phyloP scores from a whole-genome alignment of 2,113 vertebrate species.

The Uropsilus gracilis region DNA sequence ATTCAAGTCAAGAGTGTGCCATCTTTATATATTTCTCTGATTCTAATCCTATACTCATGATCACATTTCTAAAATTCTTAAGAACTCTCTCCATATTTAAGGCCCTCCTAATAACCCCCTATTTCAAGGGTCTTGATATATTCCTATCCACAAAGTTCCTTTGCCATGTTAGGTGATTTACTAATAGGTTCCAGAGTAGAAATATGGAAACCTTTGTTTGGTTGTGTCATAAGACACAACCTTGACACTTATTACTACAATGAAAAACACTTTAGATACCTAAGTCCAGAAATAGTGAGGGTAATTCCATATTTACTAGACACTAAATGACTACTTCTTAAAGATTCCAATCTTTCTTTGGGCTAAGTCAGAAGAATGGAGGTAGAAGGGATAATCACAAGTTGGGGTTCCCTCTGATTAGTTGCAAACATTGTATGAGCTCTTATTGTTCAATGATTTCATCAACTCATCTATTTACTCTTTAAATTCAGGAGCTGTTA shows the following conservation, averaged over 20 bases:
- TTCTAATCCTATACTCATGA: too few species aligned
- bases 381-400: not conserved
- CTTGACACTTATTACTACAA: not conserved
- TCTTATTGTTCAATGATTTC: not conserved
- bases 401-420: not conserved
- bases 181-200: not conserved
- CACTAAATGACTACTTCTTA: not conserved
- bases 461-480: not conserved
- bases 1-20: not conserved
- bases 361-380: not conserved
- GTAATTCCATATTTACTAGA: not conserved
- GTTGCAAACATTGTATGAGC: not conserved
- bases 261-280: not conserved
- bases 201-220: not conserved
- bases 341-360: not conserved
- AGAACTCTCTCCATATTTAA: not conserved
- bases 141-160: not conserved
- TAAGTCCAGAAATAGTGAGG: not conserved
- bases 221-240: not conserved
- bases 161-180: not conserved
- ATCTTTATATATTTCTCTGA: not conserved
- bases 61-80: not conserved
- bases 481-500: conserved; percentile 11
- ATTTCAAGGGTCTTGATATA: not conserved
- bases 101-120: not conserved